Evolutionary conservation across 2,888 invertebrate species (phyloP).

Genomic region (Allacma fusca): DNA sequence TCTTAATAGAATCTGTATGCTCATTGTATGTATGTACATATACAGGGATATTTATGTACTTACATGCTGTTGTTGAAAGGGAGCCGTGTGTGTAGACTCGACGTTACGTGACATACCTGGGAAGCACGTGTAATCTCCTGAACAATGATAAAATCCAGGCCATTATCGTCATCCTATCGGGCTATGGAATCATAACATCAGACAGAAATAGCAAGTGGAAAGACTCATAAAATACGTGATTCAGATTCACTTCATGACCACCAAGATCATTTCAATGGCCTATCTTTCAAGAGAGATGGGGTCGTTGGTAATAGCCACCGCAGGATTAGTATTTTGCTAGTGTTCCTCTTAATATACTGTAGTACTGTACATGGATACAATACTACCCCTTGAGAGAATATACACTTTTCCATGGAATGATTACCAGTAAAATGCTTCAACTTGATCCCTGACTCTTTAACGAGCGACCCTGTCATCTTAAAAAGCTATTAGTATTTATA

Average conservation of each 20-base stretch:
- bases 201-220: not conserved
- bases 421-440: not conserved
- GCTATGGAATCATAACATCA: not conserved
- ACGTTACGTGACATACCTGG: not conserved
- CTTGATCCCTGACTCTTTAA: constrained; percentile 42
- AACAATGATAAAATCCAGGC: constrained; percentile 5
- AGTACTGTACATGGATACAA: too few species aligned
- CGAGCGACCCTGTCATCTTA: constrained; percentile 39
- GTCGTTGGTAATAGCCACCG: too few species aligned
- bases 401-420: too few species aligned
- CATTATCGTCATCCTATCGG: constrained; percentile 6
- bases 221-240: not conserved
- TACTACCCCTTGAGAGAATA: too few species aligned
- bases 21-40: too few species aligned
- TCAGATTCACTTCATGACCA: constrained; percentile 17
- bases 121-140: not conserved
- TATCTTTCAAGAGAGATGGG: not conserved
- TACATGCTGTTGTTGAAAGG: too few species aligned
- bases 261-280: constrained; percentile 21
- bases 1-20: too few species aligned
- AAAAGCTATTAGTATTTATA: constrained; percentile 31
- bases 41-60: too few species aligned
- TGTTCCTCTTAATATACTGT: too few species aligned
- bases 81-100: too few species aligned
- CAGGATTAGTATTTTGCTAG: too few species aligned